Conservation (phyloP, 2,888 invertebrate genomes). For the Cephus spinipes region DNA sequence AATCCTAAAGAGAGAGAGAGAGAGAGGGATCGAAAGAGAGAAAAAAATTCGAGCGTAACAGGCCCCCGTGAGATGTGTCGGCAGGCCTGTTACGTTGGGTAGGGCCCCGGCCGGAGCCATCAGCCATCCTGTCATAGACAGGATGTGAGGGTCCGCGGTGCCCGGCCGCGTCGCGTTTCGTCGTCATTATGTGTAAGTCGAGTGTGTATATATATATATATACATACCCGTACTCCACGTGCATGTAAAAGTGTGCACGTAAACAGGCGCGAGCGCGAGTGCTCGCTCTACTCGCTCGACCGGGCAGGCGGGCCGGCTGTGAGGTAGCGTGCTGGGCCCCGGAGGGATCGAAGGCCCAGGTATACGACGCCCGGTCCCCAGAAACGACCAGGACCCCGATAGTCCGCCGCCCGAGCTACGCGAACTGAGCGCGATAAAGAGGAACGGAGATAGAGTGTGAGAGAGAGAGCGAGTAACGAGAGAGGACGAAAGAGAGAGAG, state of each 20-base stretch:
- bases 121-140: constrained; percentile 65
- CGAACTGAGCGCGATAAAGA: background rate
- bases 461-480: background rate
- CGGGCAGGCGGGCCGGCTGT: constrained; percentile 6
- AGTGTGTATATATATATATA: constrained; percentile 13
- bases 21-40: constrained; percentile 8
- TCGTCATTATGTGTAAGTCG: background rate
- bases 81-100: constrained; percentile 35
- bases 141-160: constrained; percentile 65
- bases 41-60: constrained; percentile 53
- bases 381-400: constrained; percentile 11
- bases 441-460: too few species aligned
- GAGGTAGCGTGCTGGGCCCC: constrained; percentile 28
- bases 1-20: background rate
- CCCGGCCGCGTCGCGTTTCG: constrained; percentile 37
- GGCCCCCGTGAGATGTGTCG: constrained; percentile 56
- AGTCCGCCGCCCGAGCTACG: background rate
- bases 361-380: constrained; percentile 24
- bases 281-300: constrained; percentile 26
- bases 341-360: constrained; percentile 44
- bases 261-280: constrained; percentile 14
- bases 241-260: constrained; percentile 20
- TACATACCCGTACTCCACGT: constrained; percentile 25
- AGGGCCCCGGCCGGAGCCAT: constrained; percentile 53
- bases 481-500: constrained; percentile 13